Evolutionary conservation across 2,113 vertebrate genomes (phyloP).

Genomic region (Lethenteron camtschaticum): DNA sequence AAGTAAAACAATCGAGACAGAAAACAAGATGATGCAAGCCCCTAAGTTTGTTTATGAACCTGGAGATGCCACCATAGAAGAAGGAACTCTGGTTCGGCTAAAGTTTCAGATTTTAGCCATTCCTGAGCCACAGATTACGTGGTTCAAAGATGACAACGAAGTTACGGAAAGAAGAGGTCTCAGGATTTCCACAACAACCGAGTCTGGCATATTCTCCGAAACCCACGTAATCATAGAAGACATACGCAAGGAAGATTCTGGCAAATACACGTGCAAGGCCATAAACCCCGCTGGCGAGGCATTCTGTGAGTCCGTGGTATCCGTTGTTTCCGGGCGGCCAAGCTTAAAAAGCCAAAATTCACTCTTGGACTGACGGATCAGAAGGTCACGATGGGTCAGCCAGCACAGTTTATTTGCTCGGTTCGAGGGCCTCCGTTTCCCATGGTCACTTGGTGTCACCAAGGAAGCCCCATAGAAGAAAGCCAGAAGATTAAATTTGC

Average conservation of each 20-base stretch:
- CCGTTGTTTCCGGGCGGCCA: slow-evolving; percentile 8
- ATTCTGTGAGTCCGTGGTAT: slow-evolving; percentile 6
- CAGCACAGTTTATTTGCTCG: slow-evolving; percentile 39
- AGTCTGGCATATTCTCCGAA: slow-evolving; percentile 12
- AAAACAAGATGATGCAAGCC: too few species aligned
- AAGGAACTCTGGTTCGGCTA: background rate
- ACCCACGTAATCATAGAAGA: slow-evolving; percentile 12
- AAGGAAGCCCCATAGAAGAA: slow-evolving; percentile 25
- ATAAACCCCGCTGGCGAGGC: slow-evolving; percentile 71
- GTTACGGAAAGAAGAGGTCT: slow-evolving; percentile 6
- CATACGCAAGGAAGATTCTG: slow-evolving; percentile 52
- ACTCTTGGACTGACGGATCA: slow-evolving; percentile 36
- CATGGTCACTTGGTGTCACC: slow-evolving; percentile 32
- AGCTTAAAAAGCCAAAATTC: slow-evolving; percentile 20
- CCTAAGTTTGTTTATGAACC: too few species aligned
- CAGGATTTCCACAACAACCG: slow-evolving; percentile 7
- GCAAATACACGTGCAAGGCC: slow-evolving; percentile 64
- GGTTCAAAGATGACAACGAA: slow-evolving; percentile 7
- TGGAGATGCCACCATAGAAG: too few species aligned
- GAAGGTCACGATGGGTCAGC: slow-evolving; percentile 27
- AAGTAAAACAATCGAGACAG: too few species aligned
- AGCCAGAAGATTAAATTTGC: slow-evolving; percentile 32
- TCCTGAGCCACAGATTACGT: slow-evolving; percentile 7
- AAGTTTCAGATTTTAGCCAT: slow-evolving; percentile 8
- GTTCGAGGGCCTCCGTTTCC: slow-evolving; percentile 33